Evolutionary conservation across 1,140 invertebrate species (phyloP).

Genomic region (Heliconius hermathena): DNA sequence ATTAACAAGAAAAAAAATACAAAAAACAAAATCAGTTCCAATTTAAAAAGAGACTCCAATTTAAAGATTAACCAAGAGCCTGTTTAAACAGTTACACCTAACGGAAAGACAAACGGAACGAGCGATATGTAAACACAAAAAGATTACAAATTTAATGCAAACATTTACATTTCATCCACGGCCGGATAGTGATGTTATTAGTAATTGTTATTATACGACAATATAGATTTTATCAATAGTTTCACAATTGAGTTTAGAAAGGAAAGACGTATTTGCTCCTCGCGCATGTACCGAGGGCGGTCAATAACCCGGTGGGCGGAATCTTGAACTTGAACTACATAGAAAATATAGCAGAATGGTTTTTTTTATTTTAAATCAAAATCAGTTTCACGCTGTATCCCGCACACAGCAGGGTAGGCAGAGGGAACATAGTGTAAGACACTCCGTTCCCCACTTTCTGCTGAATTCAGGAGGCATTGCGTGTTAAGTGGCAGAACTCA

Average conservation of each 20-base stretch:
- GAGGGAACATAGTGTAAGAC: no score
- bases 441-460: no score
- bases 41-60: conserved; percentile 21
- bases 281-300: conserved; percentile 69
- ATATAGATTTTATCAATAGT: conserved; percentile 28
- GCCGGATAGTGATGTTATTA: conserved; percentile 9
- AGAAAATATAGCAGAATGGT: conserved; percentile 48
- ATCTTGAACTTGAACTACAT: conserved; percentile 77
- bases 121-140: conserved; percentile 45
- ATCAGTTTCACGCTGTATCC: no score
- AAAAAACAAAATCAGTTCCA: background rate
- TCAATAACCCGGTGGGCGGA: conserved; percentile 67
- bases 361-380: no score
- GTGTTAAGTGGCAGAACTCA: no score
- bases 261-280: conserved; percentile 34
- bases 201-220: conserved; percentile 18
- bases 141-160: conserved; percentile 20
- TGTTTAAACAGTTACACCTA: conserved; percentile 32
- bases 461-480: no score
- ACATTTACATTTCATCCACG: conserved; percentile 11
- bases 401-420: no score
- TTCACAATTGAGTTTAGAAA: conserved; percentile 25
- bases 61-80: conserved; percentile 28
- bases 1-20: background rate
- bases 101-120: conserved; percentile 27